Base-by-base conservation (phyloP, 2,797 vertebrate genomes). In the Etheostoma perlongum region DNA sequence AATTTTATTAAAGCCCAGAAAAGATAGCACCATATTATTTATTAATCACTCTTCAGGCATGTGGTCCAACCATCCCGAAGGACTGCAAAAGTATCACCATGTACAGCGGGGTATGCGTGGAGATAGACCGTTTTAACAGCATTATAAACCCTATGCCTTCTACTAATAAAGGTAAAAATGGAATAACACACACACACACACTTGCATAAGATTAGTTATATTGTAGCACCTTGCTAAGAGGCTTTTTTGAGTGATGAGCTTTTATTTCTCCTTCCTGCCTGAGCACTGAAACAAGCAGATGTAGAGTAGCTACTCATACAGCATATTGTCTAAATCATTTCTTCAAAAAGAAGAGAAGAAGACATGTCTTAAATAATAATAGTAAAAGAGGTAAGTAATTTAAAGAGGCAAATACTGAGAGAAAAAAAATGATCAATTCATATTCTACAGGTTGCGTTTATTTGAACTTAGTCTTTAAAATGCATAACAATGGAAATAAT, bases 51-150 rank as follows among this genome's bases (percentile, higher is more conserved):
- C 60, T 58, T 44, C 64, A 95, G 94, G 85, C 54, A 1, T 95
- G 94, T 82, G 94, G 94, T 13, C 93, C 95, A 57, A 95, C 94
- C 12, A 92, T 95, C 68, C 92, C 94, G 18, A 94, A 83, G 33
- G 80, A 91, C 19, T 95, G 94, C 55, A 58, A 5, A 72, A 81
- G 72, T 19, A 88, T 92, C 76, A 95, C 93, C 53, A 83, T 83
- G 77, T 95, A 89, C 78, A 92, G 64, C 0, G 95, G 95, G 19
- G 27, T 86, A 19, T 95, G 95, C 69, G 59, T 91, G 10, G 11
- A 84, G 40, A 75, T 94, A 3, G 0, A 19, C 6, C 0, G 0
- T 0, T 1, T 0, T 0, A 1, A 71, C n/a, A 0, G 0, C 0
- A 0, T 76, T 47, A 2, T 0, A 54, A 0, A 0, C 0, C 12